A percentile compares a stretch with the other conserved stretches of the same genome.
Conservation (phyloP, 2,113 vertebrate genomes). For the Suncus etruscus region DNA sequence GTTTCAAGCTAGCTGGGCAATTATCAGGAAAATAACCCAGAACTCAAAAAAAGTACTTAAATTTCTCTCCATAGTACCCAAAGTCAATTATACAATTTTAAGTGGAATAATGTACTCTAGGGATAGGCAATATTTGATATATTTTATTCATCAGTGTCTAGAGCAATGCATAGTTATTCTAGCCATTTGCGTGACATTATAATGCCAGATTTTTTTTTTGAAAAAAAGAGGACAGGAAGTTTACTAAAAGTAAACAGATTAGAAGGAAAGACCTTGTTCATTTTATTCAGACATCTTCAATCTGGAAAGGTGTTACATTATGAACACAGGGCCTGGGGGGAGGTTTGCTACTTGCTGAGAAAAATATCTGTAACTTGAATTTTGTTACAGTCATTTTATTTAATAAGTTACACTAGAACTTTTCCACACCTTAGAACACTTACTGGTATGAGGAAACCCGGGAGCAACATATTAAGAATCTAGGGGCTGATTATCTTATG, state of each 20-base stretch:
- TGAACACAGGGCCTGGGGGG: not conserved
- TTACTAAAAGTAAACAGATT: slow-evolving; percentile 65
- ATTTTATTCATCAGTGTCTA: slow-evolving; percentile 72
- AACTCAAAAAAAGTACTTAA: slow-evolving; percentile 71
- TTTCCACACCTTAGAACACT: slow-evolving; percentile 52
- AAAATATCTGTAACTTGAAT: slow-evolving; percentile 37
- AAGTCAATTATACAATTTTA: slow-evolving; percentile 76
- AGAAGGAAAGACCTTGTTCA: not conserved
- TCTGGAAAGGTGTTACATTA: slow-evolving; percentile 40
- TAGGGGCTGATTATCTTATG: slow-evolving; percentile 39
- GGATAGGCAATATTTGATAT: slow-evolving; percentile 55
- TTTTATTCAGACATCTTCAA: slow-evolving; percentile 16
- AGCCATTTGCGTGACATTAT: slow-evolving; percentile 60
- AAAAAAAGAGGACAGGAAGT: not conserved
- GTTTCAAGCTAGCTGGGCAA: slow-evolving; percentile 71
- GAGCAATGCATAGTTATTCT: slow-evolving; percentile 47
- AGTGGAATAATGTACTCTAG: slow-evolving; percentile 69
- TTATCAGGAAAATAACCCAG: slow-evolving; percentile 77
- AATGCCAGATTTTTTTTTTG: slow-evolving; percentile 61
- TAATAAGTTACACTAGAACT: slow-evolving; percentile 19
- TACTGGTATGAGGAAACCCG: slow-evolving; percentile 9
- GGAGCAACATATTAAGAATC: slow-evolving; percentile 12
- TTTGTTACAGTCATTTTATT: slow-evolving; percentile 21
- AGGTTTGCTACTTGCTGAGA: slow-evolving; percentile 48
- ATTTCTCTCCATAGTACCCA: not conserved